Evolutionary conservation across 2,113 vertebrate genomes (phyloP), one percentile per base, ranked within the genome.

Genomic region (Cygnus buccinator): DNA sequence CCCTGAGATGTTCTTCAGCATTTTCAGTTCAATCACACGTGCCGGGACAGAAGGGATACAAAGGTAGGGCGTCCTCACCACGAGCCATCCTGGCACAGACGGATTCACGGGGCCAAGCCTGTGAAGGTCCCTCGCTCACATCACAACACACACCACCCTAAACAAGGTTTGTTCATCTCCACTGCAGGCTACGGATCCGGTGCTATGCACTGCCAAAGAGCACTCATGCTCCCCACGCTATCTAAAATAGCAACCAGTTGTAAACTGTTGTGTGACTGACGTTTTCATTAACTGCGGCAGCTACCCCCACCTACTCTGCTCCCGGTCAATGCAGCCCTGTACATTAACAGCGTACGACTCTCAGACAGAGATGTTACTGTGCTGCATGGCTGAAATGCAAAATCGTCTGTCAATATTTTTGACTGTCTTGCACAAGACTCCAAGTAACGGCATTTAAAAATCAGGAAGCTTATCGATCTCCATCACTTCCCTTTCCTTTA

Each of bases 61-160:
- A 6, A 4, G 74, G 20, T 41, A 73, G 48, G 58, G 10, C 1
- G 2, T 18, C 16, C 57, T 65, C 29, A 48, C 13, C 62, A 59
- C 65, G 37, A 84, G 41, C n/a, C 62, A 13, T 54, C 35, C 62
- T 43, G 28, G 33, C 0, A 0, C 67, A 58, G 37, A 0, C 4
- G 5, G 68, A 66, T 6, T 54, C 26, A 4, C 4, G 7, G 37
- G 54, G 78, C 2, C 0, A 2, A 76, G 66, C 29, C 43, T 59
- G 41, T 58, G 76, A n/a, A 89, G 62, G 39, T 23, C 44, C 18
- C 3, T 2, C 67, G n/a, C 58, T 94, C 0, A 0, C 25, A 43
- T 9, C 65, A 39, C 43, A 67, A 6, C 0, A 5, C 15, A n/a
- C 25, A 33, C 6, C 1, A 5, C 19, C 6, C 16, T 21, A 4